These are phyloP conservation scores for Helarctos malayanus DNA, from an alignment of 2,797 vertebrate genomes.

Conservation along the genomic window DNA sequence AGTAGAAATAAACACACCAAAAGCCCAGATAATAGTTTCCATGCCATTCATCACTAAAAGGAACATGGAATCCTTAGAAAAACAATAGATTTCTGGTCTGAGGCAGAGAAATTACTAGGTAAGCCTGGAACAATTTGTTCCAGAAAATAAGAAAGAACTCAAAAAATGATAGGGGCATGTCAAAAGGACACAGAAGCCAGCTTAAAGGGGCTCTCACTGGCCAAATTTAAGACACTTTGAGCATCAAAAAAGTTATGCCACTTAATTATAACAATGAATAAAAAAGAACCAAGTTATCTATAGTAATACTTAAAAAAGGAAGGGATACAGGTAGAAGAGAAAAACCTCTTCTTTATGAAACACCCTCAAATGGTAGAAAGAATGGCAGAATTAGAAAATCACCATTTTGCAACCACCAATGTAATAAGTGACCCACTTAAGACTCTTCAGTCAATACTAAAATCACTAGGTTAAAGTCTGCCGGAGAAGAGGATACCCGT, in stretches of 20 bases:
- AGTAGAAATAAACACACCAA: not conserved
- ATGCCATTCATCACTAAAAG: not conserved
- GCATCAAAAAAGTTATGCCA: not conserved
- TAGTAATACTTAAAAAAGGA: not conserved
- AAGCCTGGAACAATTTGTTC: not conserved
- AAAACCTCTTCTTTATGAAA: not conserved
- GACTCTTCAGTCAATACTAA: not conserved
- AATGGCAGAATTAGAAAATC: not conserved
- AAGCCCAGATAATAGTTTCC: not conserved
- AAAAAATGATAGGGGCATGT: not conserved
- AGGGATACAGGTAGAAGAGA: not conserved
- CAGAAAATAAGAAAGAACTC: slow-evolving; percentile 6
- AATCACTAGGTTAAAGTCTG: not conserved
- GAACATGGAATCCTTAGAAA: not conserved
- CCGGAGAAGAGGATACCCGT: not conserved
- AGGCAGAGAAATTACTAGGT: slow-evolving; percentile 10
- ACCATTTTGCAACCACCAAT: not conserved
- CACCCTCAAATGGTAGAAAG: not conserved
- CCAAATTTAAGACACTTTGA: not conserved
- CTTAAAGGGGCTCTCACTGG: not conserved
- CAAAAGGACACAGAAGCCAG: not conserved
- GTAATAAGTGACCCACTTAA: not conserved
- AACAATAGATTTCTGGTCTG: not conserved
- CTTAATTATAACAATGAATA: not conserved
- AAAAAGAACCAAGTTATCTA: not conserved